phyloP scores from a whole-genome alignment of 2,888 invertebrate species.

The Helleia helle region DNA sequence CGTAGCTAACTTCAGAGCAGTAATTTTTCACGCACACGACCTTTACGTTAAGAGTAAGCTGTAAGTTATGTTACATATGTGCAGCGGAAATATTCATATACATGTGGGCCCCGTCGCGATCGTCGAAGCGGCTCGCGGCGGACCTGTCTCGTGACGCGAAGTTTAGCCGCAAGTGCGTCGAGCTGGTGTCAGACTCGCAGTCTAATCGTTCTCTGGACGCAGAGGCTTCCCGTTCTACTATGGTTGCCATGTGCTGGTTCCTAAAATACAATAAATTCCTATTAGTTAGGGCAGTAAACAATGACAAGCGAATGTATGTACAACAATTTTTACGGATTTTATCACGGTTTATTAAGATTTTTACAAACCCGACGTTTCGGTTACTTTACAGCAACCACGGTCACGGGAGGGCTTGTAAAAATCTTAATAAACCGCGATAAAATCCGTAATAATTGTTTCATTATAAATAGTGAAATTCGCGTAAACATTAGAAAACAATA shows the following conservation, averaged over 20 bases:
- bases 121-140: slow-evolving; percentile 36
- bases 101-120: slow-evolving; percentile 52
- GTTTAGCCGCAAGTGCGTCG: slow-evolving; percentile 53
- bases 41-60: too few species aligned
- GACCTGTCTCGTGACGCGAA: slow-evolving; percentile 42
- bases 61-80: slow-evolving; percentile 51
- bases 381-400: too few species aligned
- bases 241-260: slow-evolving; percentile 63
- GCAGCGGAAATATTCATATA: slow-evolving; percentile 69
- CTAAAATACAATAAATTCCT: slow-evolving; percentile 22
- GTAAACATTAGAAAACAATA: too few species aligned
- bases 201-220: slow-evolving; percentile 53
- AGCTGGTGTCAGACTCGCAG: slow-evolving; percentile 35
- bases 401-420: too few species aligned
- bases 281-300: slow-evolving; percentile 4
- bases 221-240: slow-evolving; percentile 56
- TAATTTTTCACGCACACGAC: too few species aligned
- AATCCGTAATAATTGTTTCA: too few species aligned
- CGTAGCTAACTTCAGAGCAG: neutral
- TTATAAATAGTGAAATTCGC: too few species aligned
- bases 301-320: too few species aligned
- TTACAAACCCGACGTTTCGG: too few species aligned
- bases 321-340: too few species aligned
- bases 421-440: too few species aligned
- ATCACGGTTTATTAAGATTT: too few species aligned